Evolutionary conservation across 1,140 invertebrate genomes (phyloP), one percentile per base, ranked within the genome.

Genomic region (Drosophila prosaltans): DNA sequence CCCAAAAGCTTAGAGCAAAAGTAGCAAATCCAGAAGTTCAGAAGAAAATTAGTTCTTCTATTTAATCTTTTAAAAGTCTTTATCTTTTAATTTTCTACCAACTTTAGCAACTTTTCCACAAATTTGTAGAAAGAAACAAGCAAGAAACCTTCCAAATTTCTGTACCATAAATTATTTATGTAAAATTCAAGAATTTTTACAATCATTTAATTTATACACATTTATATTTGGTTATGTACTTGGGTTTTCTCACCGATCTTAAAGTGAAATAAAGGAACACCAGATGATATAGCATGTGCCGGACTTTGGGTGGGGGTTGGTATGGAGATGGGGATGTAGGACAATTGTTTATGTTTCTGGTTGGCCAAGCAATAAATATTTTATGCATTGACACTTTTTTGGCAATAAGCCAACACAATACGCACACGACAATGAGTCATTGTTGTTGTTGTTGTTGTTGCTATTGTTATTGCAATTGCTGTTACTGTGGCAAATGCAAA

Each of bases 371-470:
- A 62, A 80, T 84, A 80, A 84, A 84, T 84, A 84, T 77, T 84
- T 77, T 69, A 71, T 65, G 55, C 65, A 78, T 74, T 85, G 74
- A 85, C 69, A 68, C 55, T 70, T 79, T 85, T 88, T 88, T 75
- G 72, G 63, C 65, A 62, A 65, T 77, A 80, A 83, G 69, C 80
- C 81, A 73, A 78, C 76, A 76, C 45, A 77, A 67, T 69, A 78
- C 65, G 54, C 74, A 81, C 65, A 77, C 79, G 65, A 57, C 71
- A 77, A 71, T 77, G 74, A 70, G 40, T 77, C 74, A 78, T 76
- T 77, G 74, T 77, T 77, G 72, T 63, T 64, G 62, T 26, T 61
- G 16, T 75, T 65, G 59, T 71, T 77, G 72, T 63, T 64, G 62
- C 30, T 61, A 16, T 75, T 65, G 59, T 71, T 67, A 60, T 21